Conservation (phyloP, 2,797 vertebrate species). For the Hydrocynus forskahlii region DNA sequence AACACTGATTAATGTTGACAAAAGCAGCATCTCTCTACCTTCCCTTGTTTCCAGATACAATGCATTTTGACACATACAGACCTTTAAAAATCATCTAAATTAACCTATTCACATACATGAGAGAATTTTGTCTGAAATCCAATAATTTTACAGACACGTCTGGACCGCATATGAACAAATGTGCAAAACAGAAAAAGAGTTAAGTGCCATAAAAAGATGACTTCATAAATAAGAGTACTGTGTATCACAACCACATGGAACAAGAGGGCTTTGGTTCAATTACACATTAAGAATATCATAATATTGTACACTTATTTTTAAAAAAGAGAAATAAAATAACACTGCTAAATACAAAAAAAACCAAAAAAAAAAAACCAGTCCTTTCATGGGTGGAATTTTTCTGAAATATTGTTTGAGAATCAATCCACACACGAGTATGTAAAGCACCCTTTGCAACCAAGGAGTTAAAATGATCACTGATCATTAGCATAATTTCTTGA, state of each 20-base stretch:
- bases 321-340: constrained; percentile 53
- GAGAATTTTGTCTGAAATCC: constrained; percentile 68
- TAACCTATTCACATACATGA: constrained; percentile 49
- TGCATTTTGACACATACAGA: constrained; percentile 26
- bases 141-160: constrained; percentile 69
- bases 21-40: constrained; percentile 16
- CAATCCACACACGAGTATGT: constrained; percentile 10
- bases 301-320: constrained; percentile 37
- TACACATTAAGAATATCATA: constrained; percentile 38
- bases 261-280: constrained; percentile 55
- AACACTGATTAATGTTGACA: background rate
- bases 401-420: constrained; percentile 27
- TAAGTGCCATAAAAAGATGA: constrained; percentile 73
- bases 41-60: constrained; percentile 48
- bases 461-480: constrained; percentile 28
- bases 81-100: constrained; percentile 34
- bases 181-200: constrained; percentile 75
- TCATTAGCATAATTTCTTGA: constrained; percentile 31
- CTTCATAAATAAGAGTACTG: constrained; percentile 75
- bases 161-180: constrained; percentile 62
- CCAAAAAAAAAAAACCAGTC: too few relatives aligned
- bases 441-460: constrained; percentile 39
- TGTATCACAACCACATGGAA: constrained; percentile 39
- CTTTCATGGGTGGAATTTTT: constrained; percentile 28
- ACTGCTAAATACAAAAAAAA: constrained; percentile 50